Percentiles rank a stretch among this genome's conserved stretches.
phyloP scores from a whole-genome alignment of 2,888 invertebrate species.

The Dione juno region DNA sequence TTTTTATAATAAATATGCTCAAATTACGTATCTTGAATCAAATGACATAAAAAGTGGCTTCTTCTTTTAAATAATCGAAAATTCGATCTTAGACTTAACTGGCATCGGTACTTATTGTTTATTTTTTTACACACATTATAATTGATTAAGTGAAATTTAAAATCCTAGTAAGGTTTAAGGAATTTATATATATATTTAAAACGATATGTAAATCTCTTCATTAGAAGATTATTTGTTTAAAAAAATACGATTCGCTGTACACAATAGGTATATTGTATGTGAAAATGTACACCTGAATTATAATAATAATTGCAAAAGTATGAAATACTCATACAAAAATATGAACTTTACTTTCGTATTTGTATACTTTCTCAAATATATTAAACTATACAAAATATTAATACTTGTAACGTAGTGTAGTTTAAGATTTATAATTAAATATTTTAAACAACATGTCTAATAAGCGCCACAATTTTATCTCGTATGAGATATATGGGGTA shows the following conservation, averaged over 20 bases:
- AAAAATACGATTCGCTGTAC: too few species aligned
- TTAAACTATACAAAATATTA: neutral
- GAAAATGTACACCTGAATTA: too few species aligned
- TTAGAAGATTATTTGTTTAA: too few species aligned
- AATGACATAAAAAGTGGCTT: conserved; percentile 52
- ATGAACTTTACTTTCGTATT: too few species aligned
- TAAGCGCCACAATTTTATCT: conserved; percentile 34
- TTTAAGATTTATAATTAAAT: conserved; percentile 10
- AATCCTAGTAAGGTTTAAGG: conserved; percentile 2
- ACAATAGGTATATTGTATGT: too few species aligned
- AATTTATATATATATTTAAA: neutral
- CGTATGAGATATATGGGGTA: conserved; percentile 37
- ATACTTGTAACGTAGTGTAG: neutral
- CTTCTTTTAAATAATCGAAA: conserved; percentile 51
- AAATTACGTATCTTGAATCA: conserved; percentile 54
- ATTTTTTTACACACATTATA: conserved; percentile 5
- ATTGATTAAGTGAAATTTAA: neutral
- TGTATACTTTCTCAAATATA: neutral
- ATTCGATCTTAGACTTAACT: conserved; percentile 51
- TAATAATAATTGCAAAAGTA: neutral
- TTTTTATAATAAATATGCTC: conserved; percentile 58
- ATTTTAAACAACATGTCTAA: conserved; percentile 6
- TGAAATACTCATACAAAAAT: neutral
- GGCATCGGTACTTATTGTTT: conserved; percentile 42
- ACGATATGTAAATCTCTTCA: too few species aligned